Percentiles rank a stretch among this genome's conserved stretches.
Evolutionary conservation across 2,888 invertebrate genomes (phyloP).

Genomic region (Tromatobia lineatoria): DNA sequence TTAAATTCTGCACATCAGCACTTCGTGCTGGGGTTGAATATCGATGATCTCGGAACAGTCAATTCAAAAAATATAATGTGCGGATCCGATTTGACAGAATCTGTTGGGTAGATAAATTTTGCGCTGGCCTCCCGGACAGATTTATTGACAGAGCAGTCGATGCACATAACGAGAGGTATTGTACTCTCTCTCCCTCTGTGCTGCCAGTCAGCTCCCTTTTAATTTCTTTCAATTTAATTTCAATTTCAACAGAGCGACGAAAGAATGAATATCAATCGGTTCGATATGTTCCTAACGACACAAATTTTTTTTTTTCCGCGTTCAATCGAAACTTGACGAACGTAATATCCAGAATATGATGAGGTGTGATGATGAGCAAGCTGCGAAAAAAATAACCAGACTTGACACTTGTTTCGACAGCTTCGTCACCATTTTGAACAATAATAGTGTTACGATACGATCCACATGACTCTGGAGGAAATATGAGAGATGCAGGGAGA

Average conservation of each 20-base stretch:
- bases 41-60: conserved; percentile 9
- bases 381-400: background rate
- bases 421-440: conserved; percentile 14
- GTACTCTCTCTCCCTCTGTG: background rate
- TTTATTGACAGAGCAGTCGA: conserved; percentile 58
- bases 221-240: no score
- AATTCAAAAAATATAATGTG: conserved; percentile 50
- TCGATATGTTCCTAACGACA: conserved; percentile 19
- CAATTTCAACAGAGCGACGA: conserved; percentile 1
- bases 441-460: conserved; percentile 1
- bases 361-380: background rate
- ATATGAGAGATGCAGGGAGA: background rate
- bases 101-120: conserved; percentile 15
- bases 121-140: conserved; percentile 27
- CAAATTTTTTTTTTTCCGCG: conserved; percentile 4
- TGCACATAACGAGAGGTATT: conserved; percentile 28
- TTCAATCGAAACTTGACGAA: conserved; percentile 1
- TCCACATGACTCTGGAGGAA: background rate
- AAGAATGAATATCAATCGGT: conserved; percentile 24
- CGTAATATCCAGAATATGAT: background rate
- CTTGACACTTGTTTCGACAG: background rate
- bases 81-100: conserved; percentile 32
- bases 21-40: background rate
- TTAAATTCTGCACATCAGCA: background rate
- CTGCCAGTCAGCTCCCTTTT: background rate